phyloP scores from a whole-genome alignment of 35 echinoderm and acorn worm species.

The Patiria miniata region DNA sequence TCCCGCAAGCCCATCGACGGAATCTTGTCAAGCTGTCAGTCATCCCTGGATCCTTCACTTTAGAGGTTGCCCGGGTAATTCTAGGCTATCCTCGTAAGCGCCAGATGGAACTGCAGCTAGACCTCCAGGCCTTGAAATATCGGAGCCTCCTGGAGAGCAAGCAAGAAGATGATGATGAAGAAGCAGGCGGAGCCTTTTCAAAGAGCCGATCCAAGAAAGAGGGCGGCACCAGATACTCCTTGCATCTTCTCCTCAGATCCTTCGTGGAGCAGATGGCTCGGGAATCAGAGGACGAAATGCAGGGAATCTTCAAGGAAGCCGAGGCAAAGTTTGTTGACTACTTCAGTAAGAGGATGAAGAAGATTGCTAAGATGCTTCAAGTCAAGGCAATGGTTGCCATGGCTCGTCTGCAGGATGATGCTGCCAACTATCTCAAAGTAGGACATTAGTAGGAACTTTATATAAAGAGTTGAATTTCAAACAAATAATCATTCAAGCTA shows the following conservation, averaged over 20 bases:
- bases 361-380: slow-evolving; percentile 54
- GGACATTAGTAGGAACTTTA: slow-evolving; percentile 26
- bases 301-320: slow-evolving; percentile 48
- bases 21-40: slow-evolving; percentile 74
- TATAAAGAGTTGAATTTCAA: too few species aligned
- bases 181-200: too few species aligned
- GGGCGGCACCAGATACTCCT: slow-evolving; percentile 46
- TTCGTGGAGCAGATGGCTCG: slow-evolving; percentile 68
- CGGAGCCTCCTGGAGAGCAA: slow-evolving; percentile 86
- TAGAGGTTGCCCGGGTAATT: slow-evolving; percentile 80
- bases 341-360: slow-evolving; percentile 69
- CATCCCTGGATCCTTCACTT: slow-evolving; percentile 87
- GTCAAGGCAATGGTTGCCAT: slow-evolving; percentile 61
- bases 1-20: slow-evolving; percentile 46
- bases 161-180: slow-evolving; percentile 37
- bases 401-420: slow-evolving; percentile 63
- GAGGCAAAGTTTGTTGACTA: slow-evolving; percentile 64
- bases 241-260: slow-evolving; percentile 82
- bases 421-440: slow-evolving; percentile 76
- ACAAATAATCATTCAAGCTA: too few species aligned
- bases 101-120: slow-evolving; percentile 72
- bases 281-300: slow-evolving; percentile 26
- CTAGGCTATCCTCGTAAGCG: slow-evolving; percentile 45
- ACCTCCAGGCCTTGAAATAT: slow-evolving; percentile 81
- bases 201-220: slow-evolving; percentile 4